phyloP scores from a whole-genome alignment of 2,888 invertebrate genomes.

The Pterostichus niger region DNA sequence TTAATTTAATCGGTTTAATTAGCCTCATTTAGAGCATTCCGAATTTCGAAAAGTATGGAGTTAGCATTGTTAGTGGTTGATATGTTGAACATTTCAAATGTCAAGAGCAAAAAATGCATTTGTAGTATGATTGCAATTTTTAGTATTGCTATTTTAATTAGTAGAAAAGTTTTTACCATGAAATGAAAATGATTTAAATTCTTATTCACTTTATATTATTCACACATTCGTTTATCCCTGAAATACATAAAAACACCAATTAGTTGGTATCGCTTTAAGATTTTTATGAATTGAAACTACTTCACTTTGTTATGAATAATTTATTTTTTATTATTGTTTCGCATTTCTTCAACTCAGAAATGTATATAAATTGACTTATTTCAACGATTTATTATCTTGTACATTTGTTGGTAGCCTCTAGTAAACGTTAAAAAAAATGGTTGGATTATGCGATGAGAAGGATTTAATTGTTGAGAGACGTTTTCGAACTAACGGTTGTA shows the following conservation, averaged over 20 bases:
- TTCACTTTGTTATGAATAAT: too few relatives aligned
- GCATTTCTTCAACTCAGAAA: too few relatives aligned
- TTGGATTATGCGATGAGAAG: too few relatives aligned
- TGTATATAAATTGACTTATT: too few relatives aligned
- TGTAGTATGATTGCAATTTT: neutral
- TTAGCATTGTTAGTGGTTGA: conserved; percentile 7
- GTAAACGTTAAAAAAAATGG: too few relatives aligned
- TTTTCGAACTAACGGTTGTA: too few relatives aligned
- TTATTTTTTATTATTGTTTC: too few relatives aligned
- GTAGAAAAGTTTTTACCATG: neutral
- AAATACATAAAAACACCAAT: neutral
- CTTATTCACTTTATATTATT: conserved; percentile 10
- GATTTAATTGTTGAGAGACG: too few relatives aligned
- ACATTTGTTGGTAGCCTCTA: too few relatives aligned
- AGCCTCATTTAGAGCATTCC: conserved; percentile 30
- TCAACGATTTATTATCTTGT: too few relatives aligned
- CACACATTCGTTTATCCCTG: neutral
- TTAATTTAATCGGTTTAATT: conserved; percentile 38
- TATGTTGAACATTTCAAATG: conserved; percentile 32
- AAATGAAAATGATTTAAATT: neutral
- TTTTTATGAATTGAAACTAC: neutral
- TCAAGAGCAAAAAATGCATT: conserved; percentile 20
- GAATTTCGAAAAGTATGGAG: conserved; percentile 35
- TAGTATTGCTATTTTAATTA: conserved; percentile 8
- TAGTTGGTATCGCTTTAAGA: neutral